These are phyloP conservation scores for Plutella xylostella DNA, from an alignment of 2,888 invertebrate genomes.

Conservation along the genomic window DNA sequence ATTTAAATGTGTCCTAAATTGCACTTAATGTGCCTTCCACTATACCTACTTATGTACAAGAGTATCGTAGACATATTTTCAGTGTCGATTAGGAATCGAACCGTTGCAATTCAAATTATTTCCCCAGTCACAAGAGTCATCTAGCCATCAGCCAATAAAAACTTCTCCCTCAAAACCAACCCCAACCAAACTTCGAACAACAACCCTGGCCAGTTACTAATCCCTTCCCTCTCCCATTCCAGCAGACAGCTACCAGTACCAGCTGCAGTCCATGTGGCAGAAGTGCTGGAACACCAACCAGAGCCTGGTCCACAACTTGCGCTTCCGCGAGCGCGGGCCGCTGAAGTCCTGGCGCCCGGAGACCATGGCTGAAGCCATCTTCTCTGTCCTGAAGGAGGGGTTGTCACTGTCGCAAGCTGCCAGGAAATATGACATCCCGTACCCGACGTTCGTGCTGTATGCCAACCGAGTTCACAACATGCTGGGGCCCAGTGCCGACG, in stretches of 20 bases:
- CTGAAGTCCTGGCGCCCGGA: constrained; percentile 94
- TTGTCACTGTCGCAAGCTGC: constrained; percentile 91
- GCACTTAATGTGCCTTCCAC: too few species aligned
- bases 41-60: too few species aligned
- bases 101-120: too few species aligned
- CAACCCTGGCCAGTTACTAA: neutral
- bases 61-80: too few species aligned
- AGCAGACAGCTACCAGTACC: constrained; percentile 96
- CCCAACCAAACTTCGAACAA: neutral
- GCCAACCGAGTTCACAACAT: constrained; percentile 94
- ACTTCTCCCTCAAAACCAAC: too few species aligned
- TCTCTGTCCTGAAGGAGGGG: constrained; percentile 91
- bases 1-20: too few species aligned
- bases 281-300: constrained; percentile 96
- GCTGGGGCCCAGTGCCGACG: constrained; percentile 92
- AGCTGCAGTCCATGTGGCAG: constrained; percentile 95
- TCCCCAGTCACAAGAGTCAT: too few species aligned
- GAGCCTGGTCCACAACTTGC: constrained; percentile 88
- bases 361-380: constrained; percentile 95
- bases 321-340: constrained; percentile 92
- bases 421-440: constrained; percentile 93
- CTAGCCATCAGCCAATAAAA: too few species aligned
- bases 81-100: too few species aligned
- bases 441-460: constrained; percentile 93
- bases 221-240: constrained; percentile 42